These are phyloP conservation scores for Cichladusa arquata DNA, from an alignment of 2,113 vertebrate genomes.

Conservation along the genomic window DNA sequence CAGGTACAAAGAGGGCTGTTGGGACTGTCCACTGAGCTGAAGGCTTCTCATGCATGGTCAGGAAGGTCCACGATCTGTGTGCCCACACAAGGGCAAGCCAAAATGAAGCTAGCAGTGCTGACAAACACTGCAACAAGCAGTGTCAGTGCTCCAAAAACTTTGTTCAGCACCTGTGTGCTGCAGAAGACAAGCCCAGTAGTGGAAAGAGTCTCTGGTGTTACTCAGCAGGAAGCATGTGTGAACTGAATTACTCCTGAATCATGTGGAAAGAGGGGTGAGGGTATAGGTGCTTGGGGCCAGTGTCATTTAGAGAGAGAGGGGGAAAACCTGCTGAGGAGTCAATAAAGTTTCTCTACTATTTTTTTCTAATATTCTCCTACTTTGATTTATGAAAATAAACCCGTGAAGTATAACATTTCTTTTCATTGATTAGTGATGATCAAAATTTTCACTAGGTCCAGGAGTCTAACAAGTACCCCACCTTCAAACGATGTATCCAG, in stretches of 20 bases:
- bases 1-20: not conserved
- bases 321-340: accelerated
- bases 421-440: not conserved
- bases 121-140: not conserved
- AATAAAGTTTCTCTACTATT: not conserved
- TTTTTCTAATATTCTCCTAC: not conserved
- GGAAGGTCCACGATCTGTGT: not conserved
- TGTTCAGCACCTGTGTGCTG: not conserved
- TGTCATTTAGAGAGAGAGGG: not conserved
- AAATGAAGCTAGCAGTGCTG: not conserved
- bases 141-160: not conserved
- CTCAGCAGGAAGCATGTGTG: accelerated
- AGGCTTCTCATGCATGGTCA: not conserved
- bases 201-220: not conserved
- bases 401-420: not conserved
- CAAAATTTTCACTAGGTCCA: not conserved
- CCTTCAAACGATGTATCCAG: not conserved
- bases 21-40: not conserved
- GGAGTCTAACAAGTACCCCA: not conserved
- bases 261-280: accelerated
- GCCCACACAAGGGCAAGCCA: not conserved
- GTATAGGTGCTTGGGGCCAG: accelerated
- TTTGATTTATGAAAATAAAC: not conserved
- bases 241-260: not conserved
- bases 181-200: not conserved